Percentiles rank a stretch among this genome's conserved stretches.
These are phyloP conservation scores for Amniataba percoides DNA, from an alignment of 2,797 vertebrate genomes.

Conservation along the genomic window DNA sequence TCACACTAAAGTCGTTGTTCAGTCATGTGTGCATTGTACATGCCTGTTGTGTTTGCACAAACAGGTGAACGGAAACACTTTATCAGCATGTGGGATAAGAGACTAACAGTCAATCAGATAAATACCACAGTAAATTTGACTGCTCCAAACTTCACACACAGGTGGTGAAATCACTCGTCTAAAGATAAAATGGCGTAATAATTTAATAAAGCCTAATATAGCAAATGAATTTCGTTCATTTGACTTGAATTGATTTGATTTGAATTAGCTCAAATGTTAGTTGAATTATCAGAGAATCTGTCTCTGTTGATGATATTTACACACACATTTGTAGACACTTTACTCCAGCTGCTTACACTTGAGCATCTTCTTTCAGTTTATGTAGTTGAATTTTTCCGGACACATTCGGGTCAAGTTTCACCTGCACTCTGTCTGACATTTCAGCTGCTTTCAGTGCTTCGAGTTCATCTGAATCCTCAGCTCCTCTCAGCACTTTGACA, in stretches of 20 bases:
- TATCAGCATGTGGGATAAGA: slow-evolving; percentile 44
- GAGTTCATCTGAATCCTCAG: background rate
- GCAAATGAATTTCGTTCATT: no score
- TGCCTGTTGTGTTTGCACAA: slow-evolving; percentile 38
- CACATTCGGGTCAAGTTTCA: slow-evolving; percentile 8
- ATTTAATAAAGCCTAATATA: no score
- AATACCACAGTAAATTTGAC: background rate
- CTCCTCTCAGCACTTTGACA: background rate
- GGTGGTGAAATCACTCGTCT: no score
- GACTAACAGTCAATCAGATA: slow-evolving; percentile 25
- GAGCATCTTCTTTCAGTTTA: background rate
- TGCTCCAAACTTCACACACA: background rate
- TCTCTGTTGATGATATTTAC: background rate
- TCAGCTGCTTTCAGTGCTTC: background rate
- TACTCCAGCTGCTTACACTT: background rate
- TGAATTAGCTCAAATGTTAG: background rate
- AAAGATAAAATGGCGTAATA: no score
- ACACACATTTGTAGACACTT: background rate
- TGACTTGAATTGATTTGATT: background rate
- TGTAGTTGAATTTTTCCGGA: background rate
- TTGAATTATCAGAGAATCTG: background rate
- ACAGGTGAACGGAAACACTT: slow-evolving; percentile 40
- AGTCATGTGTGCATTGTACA: slow-evolving; percentile 2
- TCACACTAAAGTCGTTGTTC: slow-evolving; percentile 33
- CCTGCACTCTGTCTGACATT: background rate